Evolutionary conservation across 2,113 vertebrate species (phyloP).

Genomic region (Phalacrocorax pelagicus): DNA sequence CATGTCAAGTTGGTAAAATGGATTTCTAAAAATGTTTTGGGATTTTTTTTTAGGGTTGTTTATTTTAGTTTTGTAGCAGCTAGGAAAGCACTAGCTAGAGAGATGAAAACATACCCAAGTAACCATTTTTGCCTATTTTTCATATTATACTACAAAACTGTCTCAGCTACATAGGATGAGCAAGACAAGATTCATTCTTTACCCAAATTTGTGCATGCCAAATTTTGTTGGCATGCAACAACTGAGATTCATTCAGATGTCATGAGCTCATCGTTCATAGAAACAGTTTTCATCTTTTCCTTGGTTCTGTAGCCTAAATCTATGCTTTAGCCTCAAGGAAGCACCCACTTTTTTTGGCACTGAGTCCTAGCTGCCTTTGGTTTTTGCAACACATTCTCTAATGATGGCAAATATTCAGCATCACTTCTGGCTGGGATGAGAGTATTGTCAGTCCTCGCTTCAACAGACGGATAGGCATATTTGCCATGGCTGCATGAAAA

Average conservation of each 20-base stretch:
- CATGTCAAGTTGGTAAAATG: background rate
- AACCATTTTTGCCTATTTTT: background rate
- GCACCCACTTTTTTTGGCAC: background rate
- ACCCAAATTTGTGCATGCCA: background rate
- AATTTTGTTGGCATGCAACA: fast-evolving
- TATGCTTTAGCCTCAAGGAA: background rate
- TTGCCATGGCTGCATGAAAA: background rate
- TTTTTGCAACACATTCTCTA: background rate
- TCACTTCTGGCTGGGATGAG: background rate
- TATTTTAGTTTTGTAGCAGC: background rate
- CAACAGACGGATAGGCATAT: background rate
- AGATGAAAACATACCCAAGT: background rate
- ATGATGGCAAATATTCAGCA: background rate
- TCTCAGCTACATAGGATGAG: background rate
- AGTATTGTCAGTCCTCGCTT: background rate
- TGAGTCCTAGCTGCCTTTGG: background rate
- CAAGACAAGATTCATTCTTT: background rate
- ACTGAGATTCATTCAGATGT: background rate
- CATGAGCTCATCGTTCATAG: background rate
- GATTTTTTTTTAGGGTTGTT: too few species aligned
- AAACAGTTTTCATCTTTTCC: background rate
- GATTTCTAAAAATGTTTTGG: background rate
- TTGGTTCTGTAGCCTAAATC: background rate
- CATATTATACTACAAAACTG: background rate
- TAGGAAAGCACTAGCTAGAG: background rate